Conservation (phyloP, 2,888 invertebrate species). For the Polyploca ridens region DNA sequence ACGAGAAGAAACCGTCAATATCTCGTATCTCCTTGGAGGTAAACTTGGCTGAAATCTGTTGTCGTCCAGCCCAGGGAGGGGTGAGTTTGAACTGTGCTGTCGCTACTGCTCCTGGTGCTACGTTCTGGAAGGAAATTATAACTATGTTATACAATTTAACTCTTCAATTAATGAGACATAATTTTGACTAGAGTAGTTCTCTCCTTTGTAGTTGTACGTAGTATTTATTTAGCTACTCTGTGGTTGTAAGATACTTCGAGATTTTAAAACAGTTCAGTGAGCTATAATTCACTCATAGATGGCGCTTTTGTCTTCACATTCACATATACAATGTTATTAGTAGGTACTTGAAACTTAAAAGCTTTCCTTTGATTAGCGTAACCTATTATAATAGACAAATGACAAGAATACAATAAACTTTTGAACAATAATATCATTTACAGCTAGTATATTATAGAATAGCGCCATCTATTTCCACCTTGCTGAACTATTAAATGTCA, state of each 20-base stretch:
- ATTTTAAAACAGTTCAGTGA: background rate
- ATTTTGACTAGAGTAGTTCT: no score
- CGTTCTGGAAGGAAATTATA: slow-evolving; percentile 61
- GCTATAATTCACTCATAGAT: background rate
- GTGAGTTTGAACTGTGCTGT: slow-evolving; percentile 90
- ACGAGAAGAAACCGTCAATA: slow-evolving; percentile 94
- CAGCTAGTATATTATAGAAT: no score
- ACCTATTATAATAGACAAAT: no score
- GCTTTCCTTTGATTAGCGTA: background rate
- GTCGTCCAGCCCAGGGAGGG: slow-evolving; percentile 91
- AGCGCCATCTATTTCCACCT: background rate
- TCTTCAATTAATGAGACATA: background rate
- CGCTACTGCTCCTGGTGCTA: slow-evolving; percentile 88
- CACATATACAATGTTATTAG: background rate
- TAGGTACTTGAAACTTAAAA: background rate
- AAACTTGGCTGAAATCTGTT: slow-evolving; percentile 94
- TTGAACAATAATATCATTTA: no score
- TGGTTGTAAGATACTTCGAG: no score
- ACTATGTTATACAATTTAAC: background rate
- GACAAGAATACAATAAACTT: no score
- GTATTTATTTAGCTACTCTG: no score
- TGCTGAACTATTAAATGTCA: background rate
- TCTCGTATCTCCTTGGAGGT: slow-evolving; percentile 94
- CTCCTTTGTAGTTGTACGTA: no score
- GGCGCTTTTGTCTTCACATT: background rate